A percentile compares a stretch with the other conserved stretches of the same genome.
Evolutionary conservation across 1,140 invertebrate genomes (phyloP).

Genomic region (Ips typographus): DNA sequence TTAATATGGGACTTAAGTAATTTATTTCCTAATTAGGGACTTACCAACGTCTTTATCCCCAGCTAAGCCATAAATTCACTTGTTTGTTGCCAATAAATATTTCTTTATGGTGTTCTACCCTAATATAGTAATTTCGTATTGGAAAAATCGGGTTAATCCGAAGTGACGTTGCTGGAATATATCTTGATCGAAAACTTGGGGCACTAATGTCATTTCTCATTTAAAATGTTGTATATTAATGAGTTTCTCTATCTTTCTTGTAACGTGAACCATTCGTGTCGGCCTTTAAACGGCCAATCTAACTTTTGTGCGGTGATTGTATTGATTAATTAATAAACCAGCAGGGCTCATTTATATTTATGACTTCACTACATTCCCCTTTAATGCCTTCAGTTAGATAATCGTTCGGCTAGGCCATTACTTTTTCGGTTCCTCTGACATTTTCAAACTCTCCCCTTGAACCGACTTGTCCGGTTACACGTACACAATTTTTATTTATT

Average conservation of each 20-base stretch:
- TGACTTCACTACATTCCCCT: constrained; percentile 1
- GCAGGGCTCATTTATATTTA: constrained; percentile 12
- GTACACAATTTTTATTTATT: too few relatives aligned
- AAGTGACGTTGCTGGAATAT: too few relatives aligned
- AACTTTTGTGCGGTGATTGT: not conserved
- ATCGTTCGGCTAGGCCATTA: not conserved
- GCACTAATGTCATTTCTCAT: too few relatives aligned
- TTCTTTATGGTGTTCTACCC: too few relatives aligned
- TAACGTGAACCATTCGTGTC: constrained; percentile 1
- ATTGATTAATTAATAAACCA: constrained; percentile 13
- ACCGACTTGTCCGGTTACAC: too few relatives aligned
- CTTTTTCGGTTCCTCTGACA: not conserved
- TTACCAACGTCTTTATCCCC: constrained; percentile 32
- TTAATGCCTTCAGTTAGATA: constrained; percentile 4
- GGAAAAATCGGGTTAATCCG: too few relatives aligned
- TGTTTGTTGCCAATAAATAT: not conserved
- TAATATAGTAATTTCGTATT: too few relatives aligned
- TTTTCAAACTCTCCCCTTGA: too few relatives aligned
- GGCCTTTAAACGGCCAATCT: not conserved
- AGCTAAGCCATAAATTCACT: constrained; percentile 17
- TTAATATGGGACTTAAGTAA: constrained; percentile 34
- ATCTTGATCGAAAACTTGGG: too few relatives aligned
- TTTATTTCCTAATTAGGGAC: constrained; percentile 33
- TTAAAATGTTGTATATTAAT: too few relatives aligned
- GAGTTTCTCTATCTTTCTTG: not conserved